Percentiles rank a stretch among this genome's conserved stretches.
phyloP scores from a whole-genome alignment of 1,140 invertebrate genomes.

The Spodoptera frugiperda region DNA sequence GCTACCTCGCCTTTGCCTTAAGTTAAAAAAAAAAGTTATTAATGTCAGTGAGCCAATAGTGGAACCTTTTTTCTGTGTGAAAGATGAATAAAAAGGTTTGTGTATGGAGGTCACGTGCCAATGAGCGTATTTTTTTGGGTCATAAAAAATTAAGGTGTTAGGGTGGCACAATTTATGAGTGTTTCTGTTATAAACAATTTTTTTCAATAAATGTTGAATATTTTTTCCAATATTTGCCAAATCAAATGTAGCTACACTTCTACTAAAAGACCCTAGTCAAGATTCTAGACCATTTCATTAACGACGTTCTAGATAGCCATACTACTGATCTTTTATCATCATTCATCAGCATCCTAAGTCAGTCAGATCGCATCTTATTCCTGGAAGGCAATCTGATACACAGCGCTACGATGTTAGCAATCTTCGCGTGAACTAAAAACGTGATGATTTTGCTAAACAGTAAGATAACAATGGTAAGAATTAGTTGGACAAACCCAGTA shows the following conservation, averaged over 20 bases:
- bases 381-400: conserved; percentile 39
- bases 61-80: conserved; percentile 22
- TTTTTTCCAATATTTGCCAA: too few species aligned
- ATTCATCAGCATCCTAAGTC: conserved; percentile 11
- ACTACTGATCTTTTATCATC: conserved; percentile 8
- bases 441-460: conserved; percentile 34
- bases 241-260: too few species aligned
- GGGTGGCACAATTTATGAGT: too few species aligned
- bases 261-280: neutral
- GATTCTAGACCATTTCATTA: conserved; percentile 4
- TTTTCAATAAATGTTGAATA: too few species aligned
- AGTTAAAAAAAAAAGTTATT: conserved; percentile 28
- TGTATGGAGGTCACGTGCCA: conserved; percentile 28
- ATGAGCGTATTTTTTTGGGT: neutral
- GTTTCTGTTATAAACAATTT: too few species aligned
- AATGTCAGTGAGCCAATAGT: neutral
- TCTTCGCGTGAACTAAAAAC: conserved; percentile 24
- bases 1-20: conserved; percentile 43
- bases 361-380: conserved; percentile 19
- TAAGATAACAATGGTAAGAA: neutral
- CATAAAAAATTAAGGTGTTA: conserved; percentile 4
- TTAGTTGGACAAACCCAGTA: neutral
- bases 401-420: conserved; percentile 15
- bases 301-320: conserved; percentile 19
- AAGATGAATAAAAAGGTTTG: conserved; percentile 17